Evolutionary conservation across 2,113 vertebrate genomes (phyloP).

Genomic region (Melospiza georgiana): DNA sequence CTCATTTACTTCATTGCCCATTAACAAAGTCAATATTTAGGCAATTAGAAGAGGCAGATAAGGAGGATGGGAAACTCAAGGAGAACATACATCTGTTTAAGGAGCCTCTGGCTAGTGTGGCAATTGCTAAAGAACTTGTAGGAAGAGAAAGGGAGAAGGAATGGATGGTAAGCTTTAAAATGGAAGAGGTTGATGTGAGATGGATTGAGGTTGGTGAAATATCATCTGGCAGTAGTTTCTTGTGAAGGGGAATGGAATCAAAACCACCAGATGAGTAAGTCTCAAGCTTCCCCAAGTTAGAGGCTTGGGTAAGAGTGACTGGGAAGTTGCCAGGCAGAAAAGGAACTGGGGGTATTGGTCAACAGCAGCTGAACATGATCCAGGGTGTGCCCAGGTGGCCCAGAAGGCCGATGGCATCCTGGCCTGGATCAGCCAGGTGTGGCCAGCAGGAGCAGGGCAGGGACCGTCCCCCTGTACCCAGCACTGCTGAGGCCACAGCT

Average conservation of each 20-base stretch:
- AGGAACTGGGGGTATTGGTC: background rate
- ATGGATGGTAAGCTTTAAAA: background rate
- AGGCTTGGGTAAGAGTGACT: background rate
- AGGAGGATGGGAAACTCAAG: background rate
- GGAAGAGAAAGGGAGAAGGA: background rate
- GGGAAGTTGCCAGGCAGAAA: background rate
- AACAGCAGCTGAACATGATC: accelerated
- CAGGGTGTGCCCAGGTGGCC: background rate
- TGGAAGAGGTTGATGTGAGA: background rate
- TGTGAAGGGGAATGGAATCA: background rate
- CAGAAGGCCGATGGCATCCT: background rate
- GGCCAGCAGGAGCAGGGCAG: background rate
- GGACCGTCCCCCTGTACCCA: background rate
- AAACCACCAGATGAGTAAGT: background rate
- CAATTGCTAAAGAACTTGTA: background rate
- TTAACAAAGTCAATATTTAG: background rate
- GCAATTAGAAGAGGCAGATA: background rate
- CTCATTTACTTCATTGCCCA: background rate
- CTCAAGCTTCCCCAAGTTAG: background rate
- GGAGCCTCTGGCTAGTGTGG: background rate
- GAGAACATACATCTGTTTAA: background rate
- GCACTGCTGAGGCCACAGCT: background rate
- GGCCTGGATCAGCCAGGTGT: background rate
- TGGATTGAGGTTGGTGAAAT: background rate
- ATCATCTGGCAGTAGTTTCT: background rate